Base-by-base conservation (phyloP, 92 coral and sea anemone species). In the Siderastrea radians region DNA sequence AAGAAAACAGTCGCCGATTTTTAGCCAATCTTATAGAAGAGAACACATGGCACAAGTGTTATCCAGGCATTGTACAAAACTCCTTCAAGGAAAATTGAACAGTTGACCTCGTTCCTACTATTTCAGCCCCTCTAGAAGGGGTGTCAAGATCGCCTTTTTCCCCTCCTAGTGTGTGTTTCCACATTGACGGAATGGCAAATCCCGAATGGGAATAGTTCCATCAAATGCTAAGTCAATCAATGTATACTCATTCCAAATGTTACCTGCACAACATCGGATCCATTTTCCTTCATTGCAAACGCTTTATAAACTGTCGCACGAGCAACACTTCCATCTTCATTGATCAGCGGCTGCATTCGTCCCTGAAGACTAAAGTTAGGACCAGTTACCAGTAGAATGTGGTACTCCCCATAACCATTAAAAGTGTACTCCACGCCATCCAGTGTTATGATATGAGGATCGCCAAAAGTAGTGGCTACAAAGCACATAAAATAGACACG, bases 361-460 rank as follows among this genome's bases (percentile, higher is more conserved):
- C 95, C 96, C 74, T 93, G 98, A 16, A 95, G 91, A 5, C 52
- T 72, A 57, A 93, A 93, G 43, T 83, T 85, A 45, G 80, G 76
- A 75, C 66, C 63, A 19, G 75, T 61, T 17, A 91, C 89, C 7
- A 79, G 75, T 52, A 96, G 85, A 68, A 90, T 65, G 9, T 88
- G 86, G 83, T 87, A 96, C 74, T 94, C 96, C 13, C 98, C 98
- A 44, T 75, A 82, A 2, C 98, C 98, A 68, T 94, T 94, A 44
- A 96, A 96, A 0, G 98, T 96, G 92, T 96, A 96, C 13, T 88
- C 89, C 44, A 94, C 91, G 6, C 94, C 94, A 62, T 96, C 98
- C 26, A 96, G 93, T 1, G 98, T 94, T 50, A 96, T 70, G 88
- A 96, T 82, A 69, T 96, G 98, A 26, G 98, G 96, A 68, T 94